Evolutionary conservation across 2,797 vertebrate species (phyloP).

Genomic region (Potorous gilbertii): DNA sequence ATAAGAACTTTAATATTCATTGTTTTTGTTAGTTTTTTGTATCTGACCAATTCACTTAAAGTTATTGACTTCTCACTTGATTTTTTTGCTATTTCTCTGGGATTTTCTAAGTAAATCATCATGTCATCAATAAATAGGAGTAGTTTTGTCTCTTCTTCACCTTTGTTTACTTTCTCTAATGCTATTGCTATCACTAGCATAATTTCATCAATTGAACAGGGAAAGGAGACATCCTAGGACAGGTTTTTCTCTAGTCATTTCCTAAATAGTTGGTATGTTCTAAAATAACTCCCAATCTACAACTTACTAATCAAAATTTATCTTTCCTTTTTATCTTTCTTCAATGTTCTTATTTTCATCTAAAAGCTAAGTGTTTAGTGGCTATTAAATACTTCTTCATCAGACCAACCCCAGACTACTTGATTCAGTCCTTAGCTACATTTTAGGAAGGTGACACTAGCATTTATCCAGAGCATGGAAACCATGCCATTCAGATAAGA

Average conservation of each 20-base stretch:
- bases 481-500: neutral
- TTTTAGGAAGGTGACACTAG: neutral
- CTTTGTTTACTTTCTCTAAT: neutral
- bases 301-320: neutral
- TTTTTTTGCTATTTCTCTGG: neutral
- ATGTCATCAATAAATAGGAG: neutral
- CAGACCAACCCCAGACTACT: neutral
- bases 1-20: neutral
- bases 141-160: neutral
- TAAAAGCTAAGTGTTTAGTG: neutral
- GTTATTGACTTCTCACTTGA: neutral
- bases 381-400: neutral
- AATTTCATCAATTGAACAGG: neutral
- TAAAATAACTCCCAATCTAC: neutral
- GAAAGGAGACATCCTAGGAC: neutral
- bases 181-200: neutral
- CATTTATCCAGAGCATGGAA: neutral
- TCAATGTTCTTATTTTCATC: neutral
- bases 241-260: neutral
- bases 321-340: neutral
- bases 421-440: neutral
- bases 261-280: neutral
- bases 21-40: neutral
- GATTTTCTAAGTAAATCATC: neutral
- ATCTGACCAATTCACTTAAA: neutral